Conservation (phyloP, 1,140 invertebrate species). For the Yoshiicerus persimilis region DNA sequence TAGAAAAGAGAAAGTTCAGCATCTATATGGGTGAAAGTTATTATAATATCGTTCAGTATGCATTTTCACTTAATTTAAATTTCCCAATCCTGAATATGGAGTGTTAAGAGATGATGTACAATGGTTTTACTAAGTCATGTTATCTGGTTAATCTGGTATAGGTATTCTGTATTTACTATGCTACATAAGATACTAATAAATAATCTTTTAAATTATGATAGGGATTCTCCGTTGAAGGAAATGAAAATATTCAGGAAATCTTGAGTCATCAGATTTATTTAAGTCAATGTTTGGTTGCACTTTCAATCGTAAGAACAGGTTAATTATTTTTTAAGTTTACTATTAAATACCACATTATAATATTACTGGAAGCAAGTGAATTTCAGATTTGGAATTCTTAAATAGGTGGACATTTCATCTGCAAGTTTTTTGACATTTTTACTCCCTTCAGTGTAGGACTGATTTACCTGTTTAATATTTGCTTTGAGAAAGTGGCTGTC, state of each 20-base stretch:
- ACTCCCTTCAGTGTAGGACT: constrained; percentile 92
- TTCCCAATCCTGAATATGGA: not conserved
- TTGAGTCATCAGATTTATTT: constrained; percentile 92
- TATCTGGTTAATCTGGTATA: too few relatives aligned
- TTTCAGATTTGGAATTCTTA: too few relatives aligned
- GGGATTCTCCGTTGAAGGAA: constrained; percentile 88
- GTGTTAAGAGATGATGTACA: not conserved
- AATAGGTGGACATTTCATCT: constrained; percentile 87
- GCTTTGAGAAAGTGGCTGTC: constrained; percentile 82
- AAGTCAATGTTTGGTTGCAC: constrained; percentile 87
- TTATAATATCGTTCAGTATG: too few relatives aligned
- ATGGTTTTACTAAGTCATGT: constrained; percentile 5
- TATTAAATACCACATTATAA: constrained; percentile 13
- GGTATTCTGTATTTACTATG: too few relatives aligned
- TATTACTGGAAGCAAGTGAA: too few relatives aligned
- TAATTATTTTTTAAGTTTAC: constrained; percentile 50
- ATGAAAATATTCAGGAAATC: constrained; percentile 96
- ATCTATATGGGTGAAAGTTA: too few relatives aligned
- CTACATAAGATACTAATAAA: constrained; percentile 28
- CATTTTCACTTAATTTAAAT: not conserved
- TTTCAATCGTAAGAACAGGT: constrained; percentile 77
- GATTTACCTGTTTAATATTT: constrained; percentile 88
- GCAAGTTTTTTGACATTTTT: constrained; percentile 95
- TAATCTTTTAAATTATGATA: constrained; percentile 55
- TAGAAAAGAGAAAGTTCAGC: too few relatives aligned